Conservation (phyloP, 2,797 vertebrate genomes). For the Fistularia tabacaria region DNA sequence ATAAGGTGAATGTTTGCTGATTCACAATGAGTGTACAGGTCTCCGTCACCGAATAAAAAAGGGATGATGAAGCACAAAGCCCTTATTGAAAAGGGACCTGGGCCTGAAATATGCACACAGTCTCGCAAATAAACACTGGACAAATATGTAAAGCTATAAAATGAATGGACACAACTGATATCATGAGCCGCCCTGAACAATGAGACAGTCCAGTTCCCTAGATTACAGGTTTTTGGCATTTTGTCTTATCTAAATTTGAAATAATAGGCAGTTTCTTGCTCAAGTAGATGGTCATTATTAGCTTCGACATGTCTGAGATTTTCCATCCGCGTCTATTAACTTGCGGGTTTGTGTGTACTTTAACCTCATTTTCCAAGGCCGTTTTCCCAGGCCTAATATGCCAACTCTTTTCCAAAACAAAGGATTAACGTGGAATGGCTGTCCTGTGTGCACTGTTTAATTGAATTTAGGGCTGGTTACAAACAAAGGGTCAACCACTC, state of each 20-base stretch:
- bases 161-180: too few relatives aligned
- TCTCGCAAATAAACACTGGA: not conserved
- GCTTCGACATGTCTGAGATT: not conserved
- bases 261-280: too few relatives aligned
- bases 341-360: conserved; percentile 3
- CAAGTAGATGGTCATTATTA: too few relatives aligned
- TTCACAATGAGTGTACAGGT: conserved; percentile 5
- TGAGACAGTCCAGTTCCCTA: too few relatives aligned
- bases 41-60: not conserved
- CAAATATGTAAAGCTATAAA: not conserved
- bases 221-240: too few relatives aligned
- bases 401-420: not conserved
- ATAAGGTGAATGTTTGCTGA: conserved; percentile 9
- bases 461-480: not conserved
- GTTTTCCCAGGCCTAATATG: not conserved
- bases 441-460: conserved; percentile 2
- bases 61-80: conserved; percentile 28
- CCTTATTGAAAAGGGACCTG: conserved; percentile 33
- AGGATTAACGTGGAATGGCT: not conserved
- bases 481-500: too few relatives aligned
- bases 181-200: too few relatives aligned
- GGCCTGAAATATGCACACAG: conserved; percentile 1
- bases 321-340: conserved; percentile 1
- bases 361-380: conserved; percentile 7
- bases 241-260: too few relatives aligned